Conservation (phyloP, 2,888 invertebrate species). For the Chrysolina oricalcia region DNA sequence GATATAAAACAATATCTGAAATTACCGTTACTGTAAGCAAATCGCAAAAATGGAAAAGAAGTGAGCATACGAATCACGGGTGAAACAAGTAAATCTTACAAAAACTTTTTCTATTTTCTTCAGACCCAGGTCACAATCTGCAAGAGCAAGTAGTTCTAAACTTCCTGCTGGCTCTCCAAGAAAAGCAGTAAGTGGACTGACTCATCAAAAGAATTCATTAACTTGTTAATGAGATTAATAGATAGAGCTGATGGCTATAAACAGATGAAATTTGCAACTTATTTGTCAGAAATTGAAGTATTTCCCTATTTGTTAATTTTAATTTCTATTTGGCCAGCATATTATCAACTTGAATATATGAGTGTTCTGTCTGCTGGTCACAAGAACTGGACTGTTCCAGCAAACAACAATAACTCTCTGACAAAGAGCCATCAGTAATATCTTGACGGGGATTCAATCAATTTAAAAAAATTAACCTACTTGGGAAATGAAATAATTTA, state of each 20-base stretch:
- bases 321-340: too few relatives aligned
- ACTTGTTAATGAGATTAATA: background rate
- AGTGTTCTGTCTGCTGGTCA: too few relatives aligned
- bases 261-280: background rate
- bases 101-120: background rate
- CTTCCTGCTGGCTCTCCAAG: background rate
- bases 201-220: background rate
- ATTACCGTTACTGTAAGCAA: background rate
- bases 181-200: constrained; percentile 5
- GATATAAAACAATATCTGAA: background rate
- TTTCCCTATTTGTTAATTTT: too few relatives aligned
- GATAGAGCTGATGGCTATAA: background rate
- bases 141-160: background rate
- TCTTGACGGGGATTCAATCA: too few relatives aligned
- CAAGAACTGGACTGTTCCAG: too few relatives aligned
- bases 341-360: too few relatives aligned
- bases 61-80: background rate
- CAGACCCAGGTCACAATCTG: background rate
- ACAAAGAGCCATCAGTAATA: too few relatives aligned
- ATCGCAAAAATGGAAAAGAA: background rate
- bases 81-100: background rate
- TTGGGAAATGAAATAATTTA: too few relatives aligned
- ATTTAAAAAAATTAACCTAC: too few relatives aligned
- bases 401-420: too few relatives aligned
- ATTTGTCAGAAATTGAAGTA: too few relatives aligned